Evolutionary conservation across 2,797 vertebrate genomes (phyloP).

Genomic region (Microcaecilia unicolor): DNA sequence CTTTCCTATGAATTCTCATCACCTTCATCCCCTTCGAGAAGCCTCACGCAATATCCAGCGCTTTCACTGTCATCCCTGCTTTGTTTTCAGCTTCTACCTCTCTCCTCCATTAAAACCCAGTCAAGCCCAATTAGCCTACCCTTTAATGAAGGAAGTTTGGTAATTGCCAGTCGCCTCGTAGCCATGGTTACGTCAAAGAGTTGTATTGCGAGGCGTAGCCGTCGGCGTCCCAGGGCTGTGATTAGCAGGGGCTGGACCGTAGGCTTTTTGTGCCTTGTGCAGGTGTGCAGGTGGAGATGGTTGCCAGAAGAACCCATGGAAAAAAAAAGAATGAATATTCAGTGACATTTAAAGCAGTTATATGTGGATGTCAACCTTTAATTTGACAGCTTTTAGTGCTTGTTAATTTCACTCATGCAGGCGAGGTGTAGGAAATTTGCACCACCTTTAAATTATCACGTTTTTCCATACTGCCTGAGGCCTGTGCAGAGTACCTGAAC

Average conservation of each 20-base stretch:
- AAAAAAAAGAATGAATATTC: conserved; percentile 37
- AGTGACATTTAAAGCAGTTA: conserved; percentile 64
- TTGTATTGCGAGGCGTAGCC: conserved; percentile 53
- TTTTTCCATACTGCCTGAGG: conserved; percentile 55
- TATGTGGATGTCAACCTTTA: conserved; percentile 69
- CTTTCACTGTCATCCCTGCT: not conserved
- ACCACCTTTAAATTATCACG: conserved; percentile 62
- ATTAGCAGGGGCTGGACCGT: conserved; percentile 53
- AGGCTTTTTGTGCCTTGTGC: conserved; percentile 49
- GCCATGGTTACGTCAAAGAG: conserved; percentile 69
- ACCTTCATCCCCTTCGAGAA: too few species aligned
- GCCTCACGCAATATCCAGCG: too few species aligned
- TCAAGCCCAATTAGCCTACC: conserved; percentile 70
- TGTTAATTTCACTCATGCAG: conserved; percentile 64
- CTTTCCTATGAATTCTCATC: too few species aligned
- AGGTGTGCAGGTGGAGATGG: conserved; percentile 48
- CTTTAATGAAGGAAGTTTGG: conserved; percentile 57
- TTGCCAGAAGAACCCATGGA: conserved; percentile 36
- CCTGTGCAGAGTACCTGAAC: conserved; percentile 56
- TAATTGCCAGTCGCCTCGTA: conserved; percentile 69
- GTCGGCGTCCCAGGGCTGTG: conserved; percentile 64
- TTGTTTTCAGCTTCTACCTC: conserved; percentile 26
- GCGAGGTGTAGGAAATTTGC: conserved; percentile 55
- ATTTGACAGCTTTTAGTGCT: conserved; percentile 70
- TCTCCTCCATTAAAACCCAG: conserved; percentile 52